A percentile compares a stretch with the other conserved stretches of the same genome.
phyloP scores from a whole-genome alignment of 2,113 vertebrate species.

The Cheilinus undulatus region DNA sequence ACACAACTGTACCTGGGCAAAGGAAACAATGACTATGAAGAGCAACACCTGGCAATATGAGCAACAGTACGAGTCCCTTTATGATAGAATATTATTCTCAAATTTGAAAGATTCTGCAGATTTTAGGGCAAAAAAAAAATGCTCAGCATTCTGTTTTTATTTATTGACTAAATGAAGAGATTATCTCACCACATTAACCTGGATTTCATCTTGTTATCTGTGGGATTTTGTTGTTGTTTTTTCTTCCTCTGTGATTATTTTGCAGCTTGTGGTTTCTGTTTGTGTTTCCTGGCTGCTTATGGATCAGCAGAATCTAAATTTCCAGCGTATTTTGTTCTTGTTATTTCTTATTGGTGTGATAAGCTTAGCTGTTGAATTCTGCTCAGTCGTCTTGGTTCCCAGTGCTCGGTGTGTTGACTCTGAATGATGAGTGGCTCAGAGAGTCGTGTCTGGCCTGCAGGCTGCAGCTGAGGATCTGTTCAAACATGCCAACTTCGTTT shows the following conservation, averaged over 20 bases:
- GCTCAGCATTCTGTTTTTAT: too few relatives aligned
- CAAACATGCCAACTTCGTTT: slow-evolving; percentile 49
- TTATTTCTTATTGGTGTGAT: background rate
- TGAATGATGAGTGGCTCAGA: slow-evolving; percentile 29
- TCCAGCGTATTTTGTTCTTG: background rate
- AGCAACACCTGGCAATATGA: too few relatives aligned
- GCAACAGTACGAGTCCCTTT: too few relatives aligned
- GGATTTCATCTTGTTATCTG: background rate
- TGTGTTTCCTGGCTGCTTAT: background rate
- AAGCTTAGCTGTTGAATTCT: background rate
- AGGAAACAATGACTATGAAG: too few relatives aligned
- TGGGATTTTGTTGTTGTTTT: background rate
- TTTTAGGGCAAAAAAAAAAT: too few relatives aligned
- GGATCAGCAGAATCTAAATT: background rate
- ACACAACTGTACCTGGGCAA: too few relatives aligned
- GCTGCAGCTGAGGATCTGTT: slow-evolving; percentile 44
- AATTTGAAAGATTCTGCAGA: too few relatives aligned
- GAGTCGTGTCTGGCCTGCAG: slow-evolving; percentile 31
- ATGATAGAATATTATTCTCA: too few relatives aligned
- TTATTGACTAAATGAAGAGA: background rate
- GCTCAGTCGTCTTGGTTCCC: background rate
- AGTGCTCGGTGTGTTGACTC: background rate
- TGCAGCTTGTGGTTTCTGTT: background rate
- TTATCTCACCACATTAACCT: background rate
- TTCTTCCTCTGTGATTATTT: background rate